Percentiles rank a stretch among this genome's conserved stretches.
Conservation (phyloP, 1,140 invertebrate species). For the Meteorus sp. region DNA sequence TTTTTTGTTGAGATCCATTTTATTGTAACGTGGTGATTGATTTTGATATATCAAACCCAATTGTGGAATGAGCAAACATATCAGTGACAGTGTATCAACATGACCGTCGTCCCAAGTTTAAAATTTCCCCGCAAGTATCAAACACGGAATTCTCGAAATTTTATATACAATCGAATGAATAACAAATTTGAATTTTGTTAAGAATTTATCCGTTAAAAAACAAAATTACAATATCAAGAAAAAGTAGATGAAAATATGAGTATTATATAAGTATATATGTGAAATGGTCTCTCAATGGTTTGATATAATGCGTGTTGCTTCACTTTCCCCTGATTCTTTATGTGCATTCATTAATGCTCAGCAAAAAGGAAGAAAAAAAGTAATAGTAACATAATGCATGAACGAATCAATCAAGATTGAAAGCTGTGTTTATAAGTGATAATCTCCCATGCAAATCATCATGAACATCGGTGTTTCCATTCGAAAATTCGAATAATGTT, state of each 20-base stretch:
- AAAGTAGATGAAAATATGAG: constrained; percentile 21
- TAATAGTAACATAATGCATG: background rate
- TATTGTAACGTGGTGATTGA: too few relatives aligned
- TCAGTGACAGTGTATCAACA: too few relatives aligned
- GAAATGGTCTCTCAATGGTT: background rate
- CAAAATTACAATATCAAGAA: background rate
- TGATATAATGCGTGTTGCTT: constrained; percentile 11
- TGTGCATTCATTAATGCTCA: constrained; percentile 5
- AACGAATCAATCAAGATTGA: background rate
- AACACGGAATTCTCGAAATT: too few relatives aligned
- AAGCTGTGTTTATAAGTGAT: background rate
- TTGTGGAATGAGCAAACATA: too few relatives aligned
- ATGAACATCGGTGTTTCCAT: background rate
- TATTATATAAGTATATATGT: constrained; percentile 12
- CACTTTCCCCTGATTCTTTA: constrained; percentile 9
- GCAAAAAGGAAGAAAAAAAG: background rate
- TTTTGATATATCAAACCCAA: too few relatives aligned
- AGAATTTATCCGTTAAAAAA: constrained; percentile 21
- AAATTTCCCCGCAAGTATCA: too few relatives aligned
- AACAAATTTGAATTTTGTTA: too few relatives aligned
- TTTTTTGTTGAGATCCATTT: too few relatives aligned
- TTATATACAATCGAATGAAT: too few relatives aligned
- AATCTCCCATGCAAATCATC: background rate
- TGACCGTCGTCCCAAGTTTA: too few relatives aligned
- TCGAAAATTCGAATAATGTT: background rate